Evolutionary conservation across 2,797 vertebrate genomes (phyloP).

Genomic region (Falco columbarius): DNA sequence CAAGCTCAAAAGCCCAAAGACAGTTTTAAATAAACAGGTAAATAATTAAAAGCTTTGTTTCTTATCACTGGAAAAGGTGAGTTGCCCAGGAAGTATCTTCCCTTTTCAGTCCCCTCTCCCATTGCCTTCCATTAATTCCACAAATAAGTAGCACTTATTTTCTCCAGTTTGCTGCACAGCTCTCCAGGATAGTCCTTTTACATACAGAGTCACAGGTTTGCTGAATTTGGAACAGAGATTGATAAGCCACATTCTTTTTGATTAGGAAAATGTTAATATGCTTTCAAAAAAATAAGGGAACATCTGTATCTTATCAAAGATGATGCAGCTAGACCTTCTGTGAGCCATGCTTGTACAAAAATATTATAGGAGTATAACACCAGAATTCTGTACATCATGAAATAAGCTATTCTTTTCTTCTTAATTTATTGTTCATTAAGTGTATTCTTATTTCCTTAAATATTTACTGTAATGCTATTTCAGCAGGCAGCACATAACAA

Average conservation of each 20-base stretch:
- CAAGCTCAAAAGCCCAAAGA: neutral
- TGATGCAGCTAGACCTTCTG: neutral
- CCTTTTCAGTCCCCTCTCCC: neutral
- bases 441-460: neutral
- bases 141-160: neutral
- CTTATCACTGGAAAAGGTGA: neutral
- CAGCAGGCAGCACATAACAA: neutral
- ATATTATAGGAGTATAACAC: neutral
- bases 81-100: neutral
- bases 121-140: neutral
- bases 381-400: neutral
- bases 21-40: neutral
- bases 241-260: neutral
- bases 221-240: neutral
- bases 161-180: neutral
- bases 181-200: neutral
- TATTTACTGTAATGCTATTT: neutral
- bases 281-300: neutral
- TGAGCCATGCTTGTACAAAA: neutral
- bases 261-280: neutral
- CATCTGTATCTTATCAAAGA: neutral
- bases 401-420: neutral
- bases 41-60: neutral
- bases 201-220: fast-evolving
- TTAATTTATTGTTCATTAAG: neutral